Base-by-base conservation (phyloP, 2,113 vertebrate species). In the Microtus richardsoni region DNA sequence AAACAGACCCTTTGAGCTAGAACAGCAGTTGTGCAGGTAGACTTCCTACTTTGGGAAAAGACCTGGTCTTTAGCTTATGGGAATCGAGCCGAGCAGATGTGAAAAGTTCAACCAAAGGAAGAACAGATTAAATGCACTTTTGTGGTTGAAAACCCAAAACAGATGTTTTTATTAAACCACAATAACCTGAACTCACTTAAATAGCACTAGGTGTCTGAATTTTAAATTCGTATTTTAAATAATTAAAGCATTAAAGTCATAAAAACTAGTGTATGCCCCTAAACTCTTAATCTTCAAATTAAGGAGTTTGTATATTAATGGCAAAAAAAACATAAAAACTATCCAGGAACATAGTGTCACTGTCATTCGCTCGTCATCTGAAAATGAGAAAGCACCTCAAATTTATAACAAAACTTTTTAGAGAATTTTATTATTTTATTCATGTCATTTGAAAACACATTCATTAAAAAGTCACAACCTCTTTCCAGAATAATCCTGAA, bases 91-190 rank as follows among this genome's bases (percentile, higher is more conserved):
- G 98, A 98, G 97, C 98, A 99, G 98, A 98, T 98, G 98, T 98
- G 98, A 99, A 99, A 98, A 99, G 98, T 98, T 99, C 98, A 99
- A 98, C 98, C 98, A 98, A 99, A 99, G 98, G 98, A 99, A 99
- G 98, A 98, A 98, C 98, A 98, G 98, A 99, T 98, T 98, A 99
- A 98, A 98, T 0, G 89, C 97, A 98, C 98, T 98, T 98, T 95
- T 98, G 98, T 98, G 98, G 97, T 97, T 98, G 96, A 97, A 99
- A 98, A 99, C 98, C 96, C 98, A 98, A 98, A 99, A 98, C 98
- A 99, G 98, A 99, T 99, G 98, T 98, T 98, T 97, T 98, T 99
- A 98, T 98, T 98, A 98, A 98, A 98, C 97, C 98, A 97, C 98
- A 97, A 98, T 96, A 97, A 98, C 98, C 98, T 98, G 97, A 91